Evolutionary conservation across 2,797 vertebrate genomes (phyloP).

Genomic region (Eulemur rubriventer): DNA sequence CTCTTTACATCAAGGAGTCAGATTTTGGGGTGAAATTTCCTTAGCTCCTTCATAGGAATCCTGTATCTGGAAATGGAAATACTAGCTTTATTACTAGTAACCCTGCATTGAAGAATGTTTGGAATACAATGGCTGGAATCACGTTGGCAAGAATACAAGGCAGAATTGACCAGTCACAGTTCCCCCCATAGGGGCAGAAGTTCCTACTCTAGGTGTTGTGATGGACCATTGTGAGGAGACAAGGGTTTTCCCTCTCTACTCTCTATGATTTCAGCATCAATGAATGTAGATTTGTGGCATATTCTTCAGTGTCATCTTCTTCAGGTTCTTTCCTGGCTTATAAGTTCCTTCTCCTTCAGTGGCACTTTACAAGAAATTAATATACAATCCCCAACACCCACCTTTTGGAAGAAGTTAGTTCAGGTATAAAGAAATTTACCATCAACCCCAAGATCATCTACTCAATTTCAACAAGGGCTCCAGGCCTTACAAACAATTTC

Average conservation of each 20-base stretch:
- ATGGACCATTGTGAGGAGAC: neutral
- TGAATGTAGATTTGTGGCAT: neutral
- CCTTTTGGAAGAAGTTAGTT: neutral
- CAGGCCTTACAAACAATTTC: neutral
- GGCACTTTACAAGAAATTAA: neutral
- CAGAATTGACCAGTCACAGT: neutral
- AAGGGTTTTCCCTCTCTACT: neutral
- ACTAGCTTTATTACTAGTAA: neutral
- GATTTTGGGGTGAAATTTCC: neutral
- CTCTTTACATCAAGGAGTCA: neutral
- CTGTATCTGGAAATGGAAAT: neutral
- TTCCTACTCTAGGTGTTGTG: neutral
- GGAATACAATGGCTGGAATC: neutral
- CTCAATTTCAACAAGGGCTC: neutral
- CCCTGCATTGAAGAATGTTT: neutral
- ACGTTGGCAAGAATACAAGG: no score
- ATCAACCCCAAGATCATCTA: neutral
- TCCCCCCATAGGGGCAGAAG: neutral
- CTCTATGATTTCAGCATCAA: neutral
- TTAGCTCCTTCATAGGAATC: neutral
- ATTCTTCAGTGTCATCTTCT: neutral
- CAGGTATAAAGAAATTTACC: neutral
- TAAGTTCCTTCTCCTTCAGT: neutral
- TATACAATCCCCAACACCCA: neutral
- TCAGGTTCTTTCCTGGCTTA: neutral